Base-by-base conservation (phyloP, 1,140 invertebrate genomes). In the Solenopsis invicta region DNA sequence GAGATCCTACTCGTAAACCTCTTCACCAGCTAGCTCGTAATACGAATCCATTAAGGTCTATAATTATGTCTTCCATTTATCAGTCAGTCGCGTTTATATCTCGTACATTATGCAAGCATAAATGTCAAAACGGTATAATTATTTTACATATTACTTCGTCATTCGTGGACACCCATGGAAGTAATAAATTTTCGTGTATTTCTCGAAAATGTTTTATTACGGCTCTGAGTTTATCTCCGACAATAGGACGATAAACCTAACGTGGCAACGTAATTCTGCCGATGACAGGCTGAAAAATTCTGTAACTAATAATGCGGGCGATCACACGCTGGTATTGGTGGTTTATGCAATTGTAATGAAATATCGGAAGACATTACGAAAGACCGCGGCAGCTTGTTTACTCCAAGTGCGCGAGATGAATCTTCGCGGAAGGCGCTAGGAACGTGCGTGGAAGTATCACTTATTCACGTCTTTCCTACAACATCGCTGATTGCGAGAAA, bases 311-410 rank as follows among this genome's bases (percentile, higher is more conserved):
- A 75, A 84, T 50, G 72, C 24, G 41, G 41, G 52, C 52, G 52
- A 72, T 74, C 67, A 37, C 52, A 41, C 21, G 54, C 4, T 61
- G 16, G 29, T 6, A 24, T 50, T 34, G 66, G 52, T 29, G 29
- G 29, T 29, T 80, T 80, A 52, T 18, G 80, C 80, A 75, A 84
- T 84, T 69, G 80, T 54, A 21, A 50, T 84, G 69, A 84, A 84
- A 84, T 84, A 84, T 84, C 54, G 69, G 54, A 18, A 41, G 54
- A 21, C 69, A 74, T 84, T 84, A 62, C 45, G 69, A 67, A 67
- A 87, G 80, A 48, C 61, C 71, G 67, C 48, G 50, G 66, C 37
- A 66, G 61, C 80, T 61, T 66, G 86, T 85, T 87, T 87, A 56
- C 78, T 74, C 61, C 37, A 29, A 66, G 71, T 18, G 16, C 54